Base-by-base conservation (phyloP, 2,888 invertebrate genomes). In the Brachyopa scutellaris region DNA sequence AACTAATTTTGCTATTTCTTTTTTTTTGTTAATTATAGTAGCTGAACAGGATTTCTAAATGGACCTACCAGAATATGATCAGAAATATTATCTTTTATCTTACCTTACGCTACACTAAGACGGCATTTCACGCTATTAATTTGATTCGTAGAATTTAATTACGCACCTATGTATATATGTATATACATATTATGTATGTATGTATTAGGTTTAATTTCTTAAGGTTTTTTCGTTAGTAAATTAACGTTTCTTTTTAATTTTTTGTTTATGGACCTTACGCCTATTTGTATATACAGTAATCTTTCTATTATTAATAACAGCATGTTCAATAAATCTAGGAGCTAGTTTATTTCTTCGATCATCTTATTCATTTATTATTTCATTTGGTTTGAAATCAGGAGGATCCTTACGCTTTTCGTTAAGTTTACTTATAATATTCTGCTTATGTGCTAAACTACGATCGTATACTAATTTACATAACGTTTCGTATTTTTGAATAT, bases 361-460 rank as follows among this genome's bases (percentile, higher is more conserved):
- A 11, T 59, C 59, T 3, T 5, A 2, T 29, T 59, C 59, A 3
- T 8, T 17, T 1, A 40, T 15, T 26, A 6, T 1, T 29, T 42
- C 26, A 38, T 17, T 11, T 1, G 15, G 1, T 13, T 19, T 0
- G n/a, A 21, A 47, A 3, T 23, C 17, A 23, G 47, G 21, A 13
- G 62, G 62, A 13, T 49, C 49, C 13, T 40, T 42, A 2, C 67
- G 42, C 1, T 17, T 33, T 26, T 67, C 2, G 21, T 76, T 76
- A 0, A 23, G 13, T 53, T 67, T 76, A 2, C n/a, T 21, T 21
- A 76, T 69, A 53, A 40, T 47, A 15, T 15, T 66, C 17, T 55
- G 17, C 57, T 74, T 74, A 1, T 15, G n/a, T 2, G 38, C 31
- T 1, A 57, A n/a, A 3, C 40, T 53, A 47, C 21, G 3, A 8